Evolutionary conservation across 2,113 vertebrate species (phyloP).

Genomic region (Stegostoma tigrinum): DNA sequence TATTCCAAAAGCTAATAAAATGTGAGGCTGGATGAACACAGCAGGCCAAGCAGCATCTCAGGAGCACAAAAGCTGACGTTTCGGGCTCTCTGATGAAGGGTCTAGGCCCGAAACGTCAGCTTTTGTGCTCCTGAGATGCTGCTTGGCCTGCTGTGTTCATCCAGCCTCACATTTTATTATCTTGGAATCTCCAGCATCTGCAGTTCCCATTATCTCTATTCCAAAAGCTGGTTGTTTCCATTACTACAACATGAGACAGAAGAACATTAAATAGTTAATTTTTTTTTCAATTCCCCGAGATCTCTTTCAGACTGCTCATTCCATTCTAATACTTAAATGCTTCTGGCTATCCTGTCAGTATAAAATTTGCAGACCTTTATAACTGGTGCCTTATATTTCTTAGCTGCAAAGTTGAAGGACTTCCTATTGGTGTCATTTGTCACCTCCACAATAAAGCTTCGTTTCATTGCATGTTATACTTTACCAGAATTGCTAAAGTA

Average conservation of each 20-base stretch:
- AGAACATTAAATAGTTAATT: neutral
- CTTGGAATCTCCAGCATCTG: too few relatives aligned
- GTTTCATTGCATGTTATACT: neutral
- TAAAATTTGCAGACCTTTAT: neutral
- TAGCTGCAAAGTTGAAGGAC: neutral
- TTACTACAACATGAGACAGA: neutral
- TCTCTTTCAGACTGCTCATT: neutral
- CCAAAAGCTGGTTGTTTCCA: too few relatives aligned
- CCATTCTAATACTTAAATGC: neutral
- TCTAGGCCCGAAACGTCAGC: too few relatives aligned
- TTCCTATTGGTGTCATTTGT: neutral
- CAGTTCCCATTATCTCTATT: too few relatives aligned
- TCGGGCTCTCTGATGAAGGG: too few relatives aligned
- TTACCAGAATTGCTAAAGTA: neutral
- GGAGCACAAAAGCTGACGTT: too few relatives aligned
- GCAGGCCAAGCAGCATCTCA: too few relatives aligned
- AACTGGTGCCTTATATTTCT: neutral
- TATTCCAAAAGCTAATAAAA: too few relatives aligned
- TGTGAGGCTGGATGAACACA: too few relatives aligned
- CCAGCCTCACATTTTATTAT: too few relatives aligned
- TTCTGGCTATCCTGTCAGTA: neutral
- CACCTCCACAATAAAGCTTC: neutral
- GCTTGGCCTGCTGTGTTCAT: too few relatives aligned
- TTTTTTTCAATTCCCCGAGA: neutral
- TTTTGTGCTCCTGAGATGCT: too few relatives aligned